Conservation (phyloP, 2,797 vertebrate species). For the Crax fasciolata region DNA sequence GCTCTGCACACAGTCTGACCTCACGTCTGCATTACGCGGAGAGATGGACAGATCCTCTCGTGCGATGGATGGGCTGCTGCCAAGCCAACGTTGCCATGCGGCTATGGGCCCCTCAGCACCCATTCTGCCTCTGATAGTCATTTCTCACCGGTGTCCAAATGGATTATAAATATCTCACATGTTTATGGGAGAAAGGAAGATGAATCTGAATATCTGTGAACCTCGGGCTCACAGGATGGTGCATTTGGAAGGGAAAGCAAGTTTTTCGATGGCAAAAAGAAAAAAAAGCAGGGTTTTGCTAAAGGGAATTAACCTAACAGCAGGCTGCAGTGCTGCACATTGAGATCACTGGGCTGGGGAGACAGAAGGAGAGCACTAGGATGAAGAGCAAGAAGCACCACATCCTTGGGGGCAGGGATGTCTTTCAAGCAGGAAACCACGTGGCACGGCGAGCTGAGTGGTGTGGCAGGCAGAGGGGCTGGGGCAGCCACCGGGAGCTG, state of each 20-base stretch:
- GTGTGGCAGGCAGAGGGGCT: not conserved
- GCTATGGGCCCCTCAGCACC: slow-evolving; percentile 69
- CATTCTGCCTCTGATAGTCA: slow-evolving; percentile 71
- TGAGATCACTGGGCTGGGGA: not conserved
- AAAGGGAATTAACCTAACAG: slow-evolving; percentile 59
- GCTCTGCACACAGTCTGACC: not conserved
- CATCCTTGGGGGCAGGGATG: not conserved
- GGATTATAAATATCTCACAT: slow-evolving; percentile 68
- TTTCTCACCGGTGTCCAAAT: slow-evolving; percentile 71
- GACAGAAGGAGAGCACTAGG: not conserved
- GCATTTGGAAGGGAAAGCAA: slow-evolving; percentile 54
- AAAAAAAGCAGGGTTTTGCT: slow-evolving; percentile 44
- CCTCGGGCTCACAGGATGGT: slow-evolving; percentile 57
- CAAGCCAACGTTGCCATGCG: slow-evolving; percentile 54
- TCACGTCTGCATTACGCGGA: not conserved
- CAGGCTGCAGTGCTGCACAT: not conserved
- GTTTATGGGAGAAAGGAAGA: slow-evolving; percentile 69
- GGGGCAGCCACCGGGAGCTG: not conserved
- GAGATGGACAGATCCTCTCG: slow-evolving; percentile 70
- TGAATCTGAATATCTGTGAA: slow-evolving; percentile 69
- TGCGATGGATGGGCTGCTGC: slow-evolving; percentile 70
- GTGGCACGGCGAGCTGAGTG: not conserved
- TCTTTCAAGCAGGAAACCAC: slow-evolving; percentile 32
- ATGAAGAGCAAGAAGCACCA: not conserved
- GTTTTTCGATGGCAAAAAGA: slow-evolving; percentile 62